phyloP scores from a whole-genome alignment of 2,113 vertebrate genomes.

The Stercorarius parasiticus region DNA sequence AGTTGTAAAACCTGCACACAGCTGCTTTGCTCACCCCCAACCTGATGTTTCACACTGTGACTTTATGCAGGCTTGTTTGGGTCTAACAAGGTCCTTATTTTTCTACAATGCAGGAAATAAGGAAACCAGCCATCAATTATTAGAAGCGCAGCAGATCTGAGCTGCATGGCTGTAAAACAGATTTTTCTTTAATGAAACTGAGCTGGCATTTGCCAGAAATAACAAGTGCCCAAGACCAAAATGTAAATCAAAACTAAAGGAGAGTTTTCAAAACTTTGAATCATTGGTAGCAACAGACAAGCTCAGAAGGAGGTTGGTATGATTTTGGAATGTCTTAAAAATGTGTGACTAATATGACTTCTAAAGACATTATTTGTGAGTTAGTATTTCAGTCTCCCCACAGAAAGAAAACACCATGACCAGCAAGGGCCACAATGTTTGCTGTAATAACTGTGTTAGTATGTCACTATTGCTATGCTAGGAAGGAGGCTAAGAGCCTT shows the following conservation, averaged over 20 bases:
- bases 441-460: slow-evolving; percentile 66
- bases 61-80: slow-evolving; percentile 70
- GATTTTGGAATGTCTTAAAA: slow-evolving; percentile 83
- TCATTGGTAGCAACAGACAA: slow-evolving; percentile 75
- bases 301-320: slow-evolving; percentile 69
- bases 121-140: slow-evolving; percentile 73
- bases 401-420: slow-evolving; percentile 61
- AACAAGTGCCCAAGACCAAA: slow-evolving; percentile 81
- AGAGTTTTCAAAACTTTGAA: slow-evolving; percentile 75
- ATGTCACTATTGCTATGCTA: slow-evolving; percentile 21
- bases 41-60: slow-evolving; percentile 63
- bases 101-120: slow-evolving; percentile 73
- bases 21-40: slow-evolving; percentile 51
- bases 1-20: slow-evolving; percentile 49
- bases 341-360: slow-evolving; percentile 84
- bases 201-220: slow-evolving; percentile 77
- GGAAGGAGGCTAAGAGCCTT: background rate
- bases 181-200: slow-evolving; percentile 86
- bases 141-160: slow-evolving; percentile 62
- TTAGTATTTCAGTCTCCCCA: slow-evolving; percentile 67
- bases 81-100: slow-evolving; percentile 73
- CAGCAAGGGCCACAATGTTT: slow-evolving; percentile 49
- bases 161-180: slow-evolving; percentile 62
- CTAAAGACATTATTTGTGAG: slow-evolving; percentile 77
- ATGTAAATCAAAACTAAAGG: slow-evolving; percentile 82